phyloP scores from a whole-genome alignment of 2,797 vertebrate genomes.

The Falco naumanni region DNA sequence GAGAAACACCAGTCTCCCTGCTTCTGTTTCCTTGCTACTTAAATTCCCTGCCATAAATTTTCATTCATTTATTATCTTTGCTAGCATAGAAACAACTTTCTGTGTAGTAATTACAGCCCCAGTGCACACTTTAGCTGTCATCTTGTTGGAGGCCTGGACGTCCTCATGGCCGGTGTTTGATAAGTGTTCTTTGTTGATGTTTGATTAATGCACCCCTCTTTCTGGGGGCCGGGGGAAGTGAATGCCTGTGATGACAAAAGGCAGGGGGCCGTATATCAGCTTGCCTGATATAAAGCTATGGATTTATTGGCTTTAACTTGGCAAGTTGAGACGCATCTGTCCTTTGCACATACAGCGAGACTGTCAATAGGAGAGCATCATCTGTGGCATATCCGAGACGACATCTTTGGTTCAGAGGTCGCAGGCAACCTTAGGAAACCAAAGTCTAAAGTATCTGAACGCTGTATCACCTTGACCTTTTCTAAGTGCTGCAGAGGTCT shows the following conservation, averaged over 20 bases:
- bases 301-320: constrained; percentile 87
- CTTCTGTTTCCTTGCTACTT: constrained; percentile 86
- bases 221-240: constrained; percentile 78
- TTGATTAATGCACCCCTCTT: constrained; percentile 85
- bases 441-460: constrained; percentile 53
- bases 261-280: constrained; percentile 83
- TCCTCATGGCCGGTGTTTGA: constrained; percentile 82
- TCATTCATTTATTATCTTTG: constrained; percentile 88
- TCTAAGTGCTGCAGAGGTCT: constrained; percentile 27
- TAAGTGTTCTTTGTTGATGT: constrained; percentile 88
- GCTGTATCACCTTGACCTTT: constrained; percentile 67
- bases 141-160: constrained; percentile 83
- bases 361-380: constrained; percentile 70
- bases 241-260: constrained; percentile 85
- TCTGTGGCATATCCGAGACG: constrained; percentile 48
- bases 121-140: constrained; percentile 84
- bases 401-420: constrained; percentile 72
- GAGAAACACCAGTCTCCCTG: constrained; percentile 86
- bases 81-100: constrained; percentile 87
- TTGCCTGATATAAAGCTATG: constrained; percentile 79
- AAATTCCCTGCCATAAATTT: constrained; percentile 87
- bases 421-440: constrained; percentile 63
- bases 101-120: constrained; percentile 85
- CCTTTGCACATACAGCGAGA: constrained; percentile 68
- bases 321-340: constrained; percentile 83